Evolutionary conservation across 2,888 invertebrate species (phyloP), one percentile per base, ranked within the genome.

Genomic region (Arge pagana): DNA sequence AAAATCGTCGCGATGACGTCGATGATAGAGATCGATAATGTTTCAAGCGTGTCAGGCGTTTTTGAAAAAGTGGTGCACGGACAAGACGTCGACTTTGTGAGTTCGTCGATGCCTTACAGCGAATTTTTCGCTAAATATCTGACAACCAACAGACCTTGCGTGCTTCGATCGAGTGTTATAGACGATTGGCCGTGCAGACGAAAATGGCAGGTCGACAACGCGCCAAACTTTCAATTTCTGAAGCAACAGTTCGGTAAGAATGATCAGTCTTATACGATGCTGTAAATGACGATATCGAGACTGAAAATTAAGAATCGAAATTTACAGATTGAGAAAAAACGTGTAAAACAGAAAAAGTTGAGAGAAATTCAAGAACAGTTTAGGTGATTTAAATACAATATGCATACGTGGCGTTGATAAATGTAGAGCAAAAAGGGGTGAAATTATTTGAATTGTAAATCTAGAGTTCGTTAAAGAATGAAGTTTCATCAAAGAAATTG

Each of bases 191-290:
- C 83, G 56, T 84, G 87, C 62, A 77, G 79, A 8, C 77, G 76
- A 43, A 73, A 81, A 30, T 93, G 92, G 92, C 66, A 82, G 35
- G 68, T 65, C 48, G 65, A 79, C 52, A 72, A 80, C 19, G 83
- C 65, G 58, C 76, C 87, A 49, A 81, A 89, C 78, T 85, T 85
- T 68, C 78, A 85, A 54, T 85, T 83, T 71, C 78, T 91, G 51
- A 71, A 67, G 52, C 64, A 77, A 52, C 48, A 56, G 2, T 71
- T 64, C 45, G 77, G 78, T 77, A 63, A 58, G 62, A 54, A 39
- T 37, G 10, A 24, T 33, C 19, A 5, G 31, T 40, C 26, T 37
- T 53, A 28, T 45, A 50, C 39, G 11, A 13, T 43, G 30, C 4
- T 30, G n/a, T 42, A 11, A 6, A 33, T 36, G 2, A n/a, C 19